Base-by-base conservation (phyloP, 2,113 vertebrate genomes). In the Mellivora capensis region DNA sequence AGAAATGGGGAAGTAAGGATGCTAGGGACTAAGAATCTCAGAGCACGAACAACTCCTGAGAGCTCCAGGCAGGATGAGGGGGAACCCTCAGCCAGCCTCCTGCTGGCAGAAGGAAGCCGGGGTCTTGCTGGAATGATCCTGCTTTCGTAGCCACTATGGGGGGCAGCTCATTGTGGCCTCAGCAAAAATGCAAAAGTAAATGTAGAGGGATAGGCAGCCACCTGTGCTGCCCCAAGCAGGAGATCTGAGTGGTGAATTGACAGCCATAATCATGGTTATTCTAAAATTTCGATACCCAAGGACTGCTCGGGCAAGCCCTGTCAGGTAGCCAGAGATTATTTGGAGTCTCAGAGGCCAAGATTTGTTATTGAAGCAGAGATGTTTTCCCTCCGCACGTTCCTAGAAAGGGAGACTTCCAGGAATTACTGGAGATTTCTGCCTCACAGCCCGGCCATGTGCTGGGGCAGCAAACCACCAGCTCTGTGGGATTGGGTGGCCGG, bases 391-490 rank as follows among this genome's bases (percentile, higher is more conserved):
- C 29, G 17, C 37, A 29, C 2, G 1, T 74, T 94, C 57, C 69
- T 87, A 72, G 42, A 74, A 84, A 59, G 37, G 44, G n/a, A 90
- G 37, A n/a, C 31, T 94, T 79, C 90, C 54, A 79, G 76, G 77
- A 54, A 82, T 71, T 59, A 62, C 91, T 71, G 64, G 39, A 72
- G 86, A 90, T 47, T 69, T n/a, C 57, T 94, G 71, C 67, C 29
- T 3, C 49, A 27, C 18, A 25, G 8, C 39, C 74, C 72, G 71
- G 44, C 61, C 17, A 1, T 5, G 20, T 18, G 62, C 44, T 64
- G 20, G 77, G 90, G 83, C 29, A 52, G 57, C 37, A 8, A 44
- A 21, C 17, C 31, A 25, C 44, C 37, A 81, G 69, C 21, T n/a
- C 9, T 25, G 23, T 49, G 59, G 76, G 23, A 17, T 15, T 31